A percentile compares a stretch with the other conserved stretches of the same genome.
Conservation (phyloP, 2,797 vertebrate species). For the Lateolabrax maculatus region DNA sequence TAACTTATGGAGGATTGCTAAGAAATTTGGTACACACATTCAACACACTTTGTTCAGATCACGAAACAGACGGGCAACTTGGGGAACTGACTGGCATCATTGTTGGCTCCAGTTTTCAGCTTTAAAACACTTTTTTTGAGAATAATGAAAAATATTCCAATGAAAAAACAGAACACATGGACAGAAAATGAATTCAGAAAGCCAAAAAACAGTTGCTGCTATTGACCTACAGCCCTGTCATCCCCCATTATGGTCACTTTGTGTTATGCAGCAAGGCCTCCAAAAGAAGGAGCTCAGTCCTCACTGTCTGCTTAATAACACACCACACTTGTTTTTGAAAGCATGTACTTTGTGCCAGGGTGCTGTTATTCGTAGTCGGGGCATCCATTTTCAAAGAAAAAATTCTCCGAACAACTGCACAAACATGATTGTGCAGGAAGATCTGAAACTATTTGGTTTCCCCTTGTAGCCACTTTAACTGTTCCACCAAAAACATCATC, state of each 20-base stretch:
- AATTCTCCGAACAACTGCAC: slow-evolving; percentile 9
- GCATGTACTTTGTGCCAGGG: slow-evolving; percentile 1
- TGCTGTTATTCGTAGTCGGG: slow-evolving; percentile 17
- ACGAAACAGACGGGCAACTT: neutral
- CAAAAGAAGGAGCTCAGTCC: neutral
- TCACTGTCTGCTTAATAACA: slow-evolving; percentile 27
- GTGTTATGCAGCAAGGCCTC: neutral
- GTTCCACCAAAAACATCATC: neutral
- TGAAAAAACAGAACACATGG: neutral
- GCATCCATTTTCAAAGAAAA: slow-evolving; percentile 24
- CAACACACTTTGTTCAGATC: too few species aligned
- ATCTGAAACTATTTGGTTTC: neutral
- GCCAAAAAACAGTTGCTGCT: neutral
- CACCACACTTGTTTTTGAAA: slow-evolving; percentile 22
- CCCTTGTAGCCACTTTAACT: neutral
- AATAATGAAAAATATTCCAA: neutral
- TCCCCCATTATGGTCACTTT: slow-evolving; percentile 7
- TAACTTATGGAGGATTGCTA: too few species aligned
- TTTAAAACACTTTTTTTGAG: neutral
- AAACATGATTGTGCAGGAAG: neutral
- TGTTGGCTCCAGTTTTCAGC: neutral
- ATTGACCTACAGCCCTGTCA: slow-evolving; percentile 14
- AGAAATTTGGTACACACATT: too few species aligned
- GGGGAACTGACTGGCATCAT: too few species aligned
- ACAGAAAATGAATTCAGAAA: slow-evolving; percentile 2